Conservation (phyloP, 2,113 vertebrate genomes). For the Castor canadensis region DNA sequence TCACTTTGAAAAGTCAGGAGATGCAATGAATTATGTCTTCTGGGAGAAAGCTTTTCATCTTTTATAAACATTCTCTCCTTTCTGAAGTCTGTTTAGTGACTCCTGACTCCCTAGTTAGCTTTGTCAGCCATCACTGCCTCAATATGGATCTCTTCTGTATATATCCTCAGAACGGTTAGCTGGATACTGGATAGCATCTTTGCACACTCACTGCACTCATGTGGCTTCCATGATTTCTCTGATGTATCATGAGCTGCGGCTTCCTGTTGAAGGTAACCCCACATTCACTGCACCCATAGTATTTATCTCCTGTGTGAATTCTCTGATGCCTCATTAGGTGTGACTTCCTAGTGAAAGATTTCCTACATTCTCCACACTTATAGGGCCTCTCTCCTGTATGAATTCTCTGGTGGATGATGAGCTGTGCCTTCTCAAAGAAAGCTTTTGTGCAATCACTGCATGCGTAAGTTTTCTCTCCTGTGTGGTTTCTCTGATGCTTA, state of each 20-base stretch:
- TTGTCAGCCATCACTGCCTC: background rate
- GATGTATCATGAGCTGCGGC: constrained; percentile 2
- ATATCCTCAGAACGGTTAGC: background rate
- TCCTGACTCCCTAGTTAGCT: background rate
- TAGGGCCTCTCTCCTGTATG: constrained; percentile 70
- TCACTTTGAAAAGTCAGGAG: background rate
- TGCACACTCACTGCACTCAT: background rate
- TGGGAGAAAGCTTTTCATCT: background rate
- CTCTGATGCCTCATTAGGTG: constrained; percentile 61
- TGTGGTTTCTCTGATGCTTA: constrained; percentile 70
- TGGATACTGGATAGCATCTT: background rate
- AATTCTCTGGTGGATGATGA: constrained; percentile 63
- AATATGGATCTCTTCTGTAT: background rate
- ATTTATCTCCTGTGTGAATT: constrained; percentile 29
- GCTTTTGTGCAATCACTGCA: constrained; percentile 54
- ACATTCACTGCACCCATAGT: background rate
- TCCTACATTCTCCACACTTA: constrained; percentile 38
- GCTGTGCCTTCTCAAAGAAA: constrained; percentile 72
- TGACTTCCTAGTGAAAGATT: constrained; percentile 58
- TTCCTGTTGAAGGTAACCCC: constrained; percentile 21
- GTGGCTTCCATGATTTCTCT: constrained; percentile 31
- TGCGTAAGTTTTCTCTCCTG: constrained; percentile 61
- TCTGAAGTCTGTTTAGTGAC: background rate
- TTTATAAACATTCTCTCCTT: background rate
- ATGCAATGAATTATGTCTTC: background rate